A percentile compares a stretch with the other conserved stretches of the same genome.
Evolutionary conservation across 2,888 invertebrate species (phyloP).

Genomic region (Biston stratarius): DNA sequence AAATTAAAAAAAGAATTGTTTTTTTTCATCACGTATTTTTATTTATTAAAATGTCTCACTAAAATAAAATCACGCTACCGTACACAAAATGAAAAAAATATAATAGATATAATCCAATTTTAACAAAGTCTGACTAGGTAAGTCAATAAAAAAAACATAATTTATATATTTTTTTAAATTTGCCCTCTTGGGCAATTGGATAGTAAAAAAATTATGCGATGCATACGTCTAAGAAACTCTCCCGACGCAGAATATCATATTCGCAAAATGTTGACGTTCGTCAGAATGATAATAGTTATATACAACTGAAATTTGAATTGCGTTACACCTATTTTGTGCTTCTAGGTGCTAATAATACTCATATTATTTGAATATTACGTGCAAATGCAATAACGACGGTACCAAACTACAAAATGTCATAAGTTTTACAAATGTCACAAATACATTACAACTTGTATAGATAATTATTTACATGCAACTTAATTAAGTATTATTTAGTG

Average conservation of each 20-base stretch:
- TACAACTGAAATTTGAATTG: neutral
- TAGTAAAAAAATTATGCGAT: no score
- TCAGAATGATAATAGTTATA: neutral
- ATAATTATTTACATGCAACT: slow-evolving; percentile 48
- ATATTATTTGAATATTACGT: slow-evolving; percentile 26
- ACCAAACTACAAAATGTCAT: slow-evolving; percentile 43
- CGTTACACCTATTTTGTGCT: slow-evolving; percentile 42
- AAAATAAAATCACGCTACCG: slow-evolving; percentile 75
- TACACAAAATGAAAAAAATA: slow-evolving; percentile 57
- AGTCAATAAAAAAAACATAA: slow-evolving; percentile 50
- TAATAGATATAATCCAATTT: slow-evolving; percentile 38
- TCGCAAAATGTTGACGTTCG: no score
- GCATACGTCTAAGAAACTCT: no score
- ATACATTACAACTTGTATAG: slow-evolving; percentile 47
- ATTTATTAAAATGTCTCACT: slow-evolving; percentile 73
- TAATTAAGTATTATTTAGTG: slow-evolving; percentile 24
- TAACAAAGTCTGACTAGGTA: slow-evolving; percentile 74
- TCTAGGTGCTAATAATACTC: slow-evolving; percentile 46
- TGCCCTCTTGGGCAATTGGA: neutral
- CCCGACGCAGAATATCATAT: no score
- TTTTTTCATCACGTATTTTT: slow-evolving; percentile 59
- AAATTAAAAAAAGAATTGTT: slow-evolving; percentile 38
- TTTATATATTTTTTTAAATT: no score
- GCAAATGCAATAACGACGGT: slow-evolving; percentile 36
- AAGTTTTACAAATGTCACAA: slow-evolving; percentile 47